A percentile compares a stretch with the other conserved stretches of the same genome.
phyloP scores from a whole-genome alignment of 2,888 invertebrate species.

The Tridacna crocea region DNA sequence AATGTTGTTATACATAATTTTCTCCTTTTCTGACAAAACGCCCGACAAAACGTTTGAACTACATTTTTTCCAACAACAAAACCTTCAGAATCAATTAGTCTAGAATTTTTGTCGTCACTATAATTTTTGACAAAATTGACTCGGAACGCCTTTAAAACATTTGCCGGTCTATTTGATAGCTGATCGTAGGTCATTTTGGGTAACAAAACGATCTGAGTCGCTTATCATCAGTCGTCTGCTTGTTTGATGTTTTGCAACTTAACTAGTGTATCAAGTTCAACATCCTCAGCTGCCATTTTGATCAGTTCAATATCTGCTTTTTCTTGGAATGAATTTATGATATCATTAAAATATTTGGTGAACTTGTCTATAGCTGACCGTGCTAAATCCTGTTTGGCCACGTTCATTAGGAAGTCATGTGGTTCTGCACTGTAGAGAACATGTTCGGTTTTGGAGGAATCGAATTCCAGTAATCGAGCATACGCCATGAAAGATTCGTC shows the following conservation, averaged over 20 bases:
- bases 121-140: too few relatives aligned
- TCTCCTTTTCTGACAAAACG: too few relatives aligned
- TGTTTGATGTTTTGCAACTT: not conserved
- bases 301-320: not conserved
- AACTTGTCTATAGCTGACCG: not conserved
- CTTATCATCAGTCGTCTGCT: not conserved
- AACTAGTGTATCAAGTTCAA: not conserved
- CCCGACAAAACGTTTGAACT: too few relatives aligned
- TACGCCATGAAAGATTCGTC: constrained; percentile 16
- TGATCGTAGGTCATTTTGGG: too few relatives aligned
- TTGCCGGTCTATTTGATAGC: too few relatives aligned
- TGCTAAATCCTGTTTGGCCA: not conserved
- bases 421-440: not conserved
- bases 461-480: not conserved
- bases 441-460: not conserved
- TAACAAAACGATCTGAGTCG: not conserved
- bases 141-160: too few relatives aligned
- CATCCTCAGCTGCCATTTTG: not conserved
- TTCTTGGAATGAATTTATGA: not conserved
- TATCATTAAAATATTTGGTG: not conserved
- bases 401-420: constrained; percentile 2
- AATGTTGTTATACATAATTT: too few relatives aligned
- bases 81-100: too few relatives aligned
- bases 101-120: too few relatives aligned
- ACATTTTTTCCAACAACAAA: too few relatives aligned